Conservation (phyloP, 2,113 vertebrate species). For the Tachysurus fulvidraco region DNA sequence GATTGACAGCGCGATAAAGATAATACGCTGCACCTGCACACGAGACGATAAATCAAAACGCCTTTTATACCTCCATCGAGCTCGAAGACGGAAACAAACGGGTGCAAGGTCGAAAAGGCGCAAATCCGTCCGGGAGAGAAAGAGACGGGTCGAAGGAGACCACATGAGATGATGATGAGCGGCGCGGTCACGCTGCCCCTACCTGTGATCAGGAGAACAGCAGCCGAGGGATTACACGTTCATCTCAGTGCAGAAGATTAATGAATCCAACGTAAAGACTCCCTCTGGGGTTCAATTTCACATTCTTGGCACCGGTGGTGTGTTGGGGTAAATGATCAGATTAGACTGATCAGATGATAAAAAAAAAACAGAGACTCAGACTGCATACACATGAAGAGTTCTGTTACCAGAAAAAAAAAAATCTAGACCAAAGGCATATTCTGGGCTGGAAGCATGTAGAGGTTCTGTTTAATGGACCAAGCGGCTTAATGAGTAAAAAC, state of each 20-base stretch:
- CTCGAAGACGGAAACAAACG: slow-evolving; percentile 47
- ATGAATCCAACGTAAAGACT: slow-evolving; percentile 32
- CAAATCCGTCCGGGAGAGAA: neutral
- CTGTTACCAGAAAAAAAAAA: too few species aligned
- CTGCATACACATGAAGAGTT: neutral
- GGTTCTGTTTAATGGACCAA: neutral
- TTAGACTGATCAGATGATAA: slow-evolving; percentile 19
- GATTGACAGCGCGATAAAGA: slow-evolving; percentile 67
- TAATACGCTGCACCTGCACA: slow-evolving; percentile 64
- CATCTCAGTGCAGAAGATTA: slow-evolving; percentile 43
- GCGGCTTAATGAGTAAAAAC: neutral
- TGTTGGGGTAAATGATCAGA: slow-evolving; percentile 24
- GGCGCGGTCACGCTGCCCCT: slow-evolving; percentile 53
- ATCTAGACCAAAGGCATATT: neutral
- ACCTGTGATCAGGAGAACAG: slow-evolving; percentile 38
- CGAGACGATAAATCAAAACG: slow-evolving; percentile 66
- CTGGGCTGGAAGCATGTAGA: neutral
- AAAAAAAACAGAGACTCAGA: slow-evolving; percentile 1
- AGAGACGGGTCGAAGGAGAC: slow-evolving; percentile 40
- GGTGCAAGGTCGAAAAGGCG: slow-evolving; percentile 14
- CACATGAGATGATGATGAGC: neutral
- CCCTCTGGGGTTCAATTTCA: slow-evolving; percentile 56
- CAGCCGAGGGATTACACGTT: slow-evolving; percentile 27
- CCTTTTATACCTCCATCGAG: slow-evolving; percentile 58
- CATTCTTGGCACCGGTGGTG: slow-evolving; percentile 32